Evolutionary conservation across 2,888 invertebrate species (phyloP), one percentile per base, ranked within the genome.

Genomic region (Blera fallax): DNA sequence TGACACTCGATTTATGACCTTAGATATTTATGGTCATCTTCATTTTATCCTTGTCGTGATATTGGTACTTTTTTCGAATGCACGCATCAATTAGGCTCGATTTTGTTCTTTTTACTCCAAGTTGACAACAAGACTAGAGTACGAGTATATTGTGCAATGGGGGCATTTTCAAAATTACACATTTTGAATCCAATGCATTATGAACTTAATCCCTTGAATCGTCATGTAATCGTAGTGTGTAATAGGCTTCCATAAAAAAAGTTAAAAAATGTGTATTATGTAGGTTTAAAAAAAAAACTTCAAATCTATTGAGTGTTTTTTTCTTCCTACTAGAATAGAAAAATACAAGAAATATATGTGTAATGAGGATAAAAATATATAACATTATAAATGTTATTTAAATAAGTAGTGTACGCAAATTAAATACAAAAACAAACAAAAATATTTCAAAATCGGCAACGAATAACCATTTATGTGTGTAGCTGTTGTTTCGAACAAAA

Each of bases 401-500:
- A 32, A 16, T 27, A 43, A 50, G 18, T 52, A 64, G 45, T 16
- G 16, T 34, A 72, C 1, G 18, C 48, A 18, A 60, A n/a, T 21
- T 16, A 43, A 52, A 54, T 3, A 24, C 24, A 2, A 32, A 24
- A 54, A 29, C n/a, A 27, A 77, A 58, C n/a, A 45, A 56, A 62
- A 74, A 43, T 11, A 27, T 14, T 21, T 52, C 50, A 62, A 78
- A 74, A 84, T 67, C 74, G 60, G 76, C 80, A 85, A 85, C 76
- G 77, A 77, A 79, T 29, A 70, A 72, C 18, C 27, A 62, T 72
- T 65, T 81, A 37, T 76, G 67, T 76, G 72, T 77, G 81, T 81
- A 85, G 72, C 67, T 62, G 52, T 78, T 60, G 48, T 77, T 27
- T 67, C 16, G 0, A 21, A 43, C 0, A 14, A 43, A 24, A 37